phyloP scores from a whole-genome alignment of 2,888 invertebrate genomes.

The Ochropleura leucogaster region DNA sequence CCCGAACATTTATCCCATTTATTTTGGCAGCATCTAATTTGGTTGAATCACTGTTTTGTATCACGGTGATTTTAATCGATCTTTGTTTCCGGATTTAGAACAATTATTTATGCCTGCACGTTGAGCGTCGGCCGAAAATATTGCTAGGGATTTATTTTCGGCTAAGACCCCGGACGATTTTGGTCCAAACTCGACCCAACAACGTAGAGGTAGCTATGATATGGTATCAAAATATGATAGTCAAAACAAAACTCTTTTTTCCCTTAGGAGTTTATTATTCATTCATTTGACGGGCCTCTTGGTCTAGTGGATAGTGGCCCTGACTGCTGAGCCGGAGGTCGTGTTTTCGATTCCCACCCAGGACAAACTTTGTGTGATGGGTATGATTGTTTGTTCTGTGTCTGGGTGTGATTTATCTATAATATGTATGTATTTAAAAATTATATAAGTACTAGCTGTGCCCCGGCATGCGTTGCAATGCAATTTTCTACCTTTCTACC shows the following conservation, averaged over 20 bases:
- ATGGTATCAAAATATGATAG: neutral
- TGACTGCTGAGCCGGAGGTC: no score
- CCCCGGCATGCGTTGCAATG: no score
- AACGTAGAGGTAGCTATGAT: neutral
- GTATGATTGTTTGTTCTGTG: no score
- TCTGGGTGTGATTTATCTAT: no score
- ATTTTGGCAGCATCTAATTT: constrained; percentile 25
- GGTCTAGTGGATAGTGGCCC: no score
- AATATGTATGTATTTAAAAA: no score
- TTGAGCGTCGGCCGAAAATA: constrained; percentile 9
- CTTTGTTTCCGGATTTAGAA: constrained; percentile 44
- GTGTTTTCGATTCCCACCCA: no score
- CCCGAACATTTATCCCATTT: neutral
- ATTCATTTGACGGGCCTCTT: no score
- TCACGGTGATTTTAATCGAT: constrained; percentile 43
- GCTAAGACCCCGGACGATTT: neutral
- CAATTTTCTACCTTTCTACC: no score
- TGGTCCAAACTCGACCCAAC: neutral
- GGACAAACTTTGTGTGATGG: no score
- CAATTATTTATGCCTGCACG: constrained; percentile 14
- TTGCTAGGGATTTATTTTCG: constrained; percentile 22
- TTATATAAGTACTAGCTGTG: no score
- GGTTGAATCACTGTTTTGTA: constrained; percentile 31
- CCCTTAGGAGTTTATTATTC: no score
- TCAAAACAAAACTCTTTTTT: neutral